These are phyloP conservation scores for Ranitomeya imitator DNA, from an alignment of 2,113 vertebrate genomes.

Conservation along the genomic window DNA sequence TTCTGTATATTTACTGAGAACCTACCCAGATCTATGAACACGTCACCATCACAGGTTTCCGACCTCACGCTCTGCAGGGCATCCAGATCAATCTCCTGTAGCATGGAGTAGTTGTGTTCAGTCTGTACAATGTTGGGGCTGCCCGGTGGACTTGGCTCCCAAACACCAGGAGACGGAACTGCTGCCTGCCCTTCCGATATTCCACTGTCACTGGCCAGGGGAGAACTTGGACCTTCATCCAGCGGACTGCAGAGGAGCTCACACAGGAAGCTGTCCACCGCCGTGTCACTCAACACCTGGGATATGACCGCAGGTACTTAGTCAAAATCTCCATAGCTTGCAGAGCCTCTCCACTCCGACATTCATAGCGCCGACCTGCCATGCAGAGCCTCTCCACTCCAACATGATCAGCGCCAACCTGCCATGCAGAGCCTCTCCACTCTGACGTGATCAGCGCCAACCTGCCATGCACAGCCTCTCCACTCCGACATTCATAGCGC, in stretches of 20 bases:
- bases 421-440: neutral
- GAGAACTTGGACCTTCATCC: neutral
- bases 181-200: constrained; percentile 12
- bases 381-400: neutral
- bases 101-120: constrained; percentile 48
- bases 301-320: neutral
- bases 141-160: neutral
- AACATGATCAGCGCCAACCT: neutral
- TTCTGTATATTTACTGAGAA: neutral
- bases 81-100: neutral
- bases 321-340: neutral
- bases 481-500: neutral
- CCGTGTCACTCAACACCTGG: neutral
- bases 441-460: neutral
- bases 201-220: constrained; percentile 44
- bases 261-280: constrained; percentile 29
- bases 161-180: neutral
- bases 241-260: constrained; percentile 26
- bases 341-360: neutral
- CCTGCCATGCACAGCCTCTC: neutral
- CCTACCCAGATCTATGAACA: constrained; percentile 44
- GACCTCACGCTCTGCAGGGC: constrained; percentile 39
- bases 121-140: constrained; percentile 32
- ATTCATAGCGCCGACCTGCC: no score
- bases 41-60: constrained; percentile 43